phyloP scores from a whole-genome alignment of 23 tunicate genomes.

The Ascidia mentula region DNA sequence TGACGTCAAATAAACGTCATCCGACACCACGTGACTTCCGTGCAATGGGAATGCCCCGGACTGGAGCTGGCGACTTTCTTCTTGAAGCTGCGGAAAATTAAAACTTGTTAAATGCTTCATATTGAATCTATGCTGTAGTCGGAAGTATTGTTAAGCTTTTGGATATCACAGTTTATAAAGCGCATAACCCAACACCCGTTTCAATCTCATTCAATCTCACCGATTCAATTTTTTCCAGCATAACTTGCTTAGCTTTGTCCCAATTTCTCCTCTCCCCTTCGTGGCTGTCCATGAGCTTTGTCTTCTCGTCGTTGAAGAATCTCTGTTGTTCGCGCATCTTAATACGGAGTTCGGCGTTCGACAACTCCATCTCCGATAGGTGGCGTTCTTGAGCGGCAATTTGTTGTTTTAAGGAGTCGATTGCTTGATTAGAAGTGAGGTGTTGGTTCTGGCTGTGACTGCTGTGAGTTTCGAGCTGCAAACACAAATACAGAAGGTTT shows the following conservation, averaged over 20 bases:
- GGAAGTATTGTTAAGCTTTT: too few relatives aligned
- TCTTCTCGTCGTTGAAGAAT: constrained; percentile 26
- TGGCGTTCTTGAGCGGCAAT: constrained; percentile 21
- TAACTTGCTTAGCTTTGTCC: constrained; percentile 39
- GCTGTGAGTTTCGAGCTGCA: background rate
- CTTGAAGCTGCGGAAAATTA: constrained; percentile 25
- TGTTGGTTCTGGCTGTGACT: background rate
- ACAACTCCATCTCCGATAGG: constrained; percentile 5
- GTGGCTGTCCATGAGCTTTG: constrained; percentile 12
- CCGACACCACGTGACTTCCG: constrained; percentile 57
- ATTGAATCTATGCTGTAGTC: background rate
- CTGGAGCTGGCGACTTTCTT: constrained; percentile 14
- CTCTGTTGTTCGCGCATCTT: constrained; percentile 14
- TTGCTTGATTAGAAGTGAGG: background rate
- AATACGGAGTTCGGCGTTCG: constrained; percentile 22
- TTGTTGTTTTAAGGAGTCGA: constrained; percentile 14
- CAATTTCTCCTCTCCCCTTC: constrained; percentile 58
- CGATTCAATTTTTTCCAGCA: constrained; percentile 56
- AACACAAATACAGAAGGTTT: too few relatives aligned
- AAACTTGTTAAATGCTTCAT: too few relatives aligned
- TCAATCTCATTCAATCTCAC: too few relatives aligned
- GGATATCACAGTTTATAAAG: too few relatives aligned
- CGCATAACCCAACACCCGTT: too few relatives aligned
- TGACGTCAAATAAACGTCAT: constrained; percentile 14
- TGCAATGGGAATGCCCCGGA: constrained; percentile 42